phyloP scores from a whole-genome alignment of 92 coral and sea anemone genomes.

The Bergia puertoricense region DNA sequence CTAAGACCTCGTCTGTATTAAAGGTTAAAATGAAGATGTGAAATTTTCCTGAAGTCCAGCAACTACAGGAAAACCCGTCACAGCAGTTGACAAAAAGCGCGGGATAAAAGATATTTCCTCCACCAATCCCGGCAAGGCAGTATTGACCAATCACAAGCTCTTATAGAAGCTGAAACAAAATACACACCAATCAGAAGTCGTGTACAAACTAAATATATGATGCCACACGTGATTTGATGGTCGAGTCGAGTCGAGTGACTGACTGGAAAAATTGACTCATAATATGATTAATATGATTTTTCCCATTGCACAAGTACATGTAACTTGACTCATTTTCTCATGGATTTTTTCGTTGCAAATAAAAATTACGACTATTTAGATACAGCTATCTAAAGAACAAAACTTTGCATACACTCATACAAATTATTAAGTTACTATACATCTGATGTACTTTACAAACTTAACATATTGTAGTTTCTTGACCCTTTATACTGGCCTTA shows the following conservation, averaged over 20 bases:
- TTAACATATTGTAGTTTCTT: too few relatives aligned
- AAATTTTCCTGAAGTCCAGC: background rate
- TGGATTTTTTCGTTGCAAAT: background rate
- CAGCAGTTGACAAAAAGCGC: conserved; percentile 2
- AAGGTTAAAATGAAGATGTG: background rate
- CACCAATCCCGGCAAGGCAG: background rate
- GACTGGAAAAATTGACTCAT: background rate
- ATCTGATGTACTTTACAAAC: too few relatives aligned
- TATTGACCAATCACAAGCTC: conserved; percentile 49
- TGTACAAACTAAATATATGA: background rate
- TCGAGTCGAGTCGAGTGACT: background rate
- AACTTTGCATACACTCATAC: too few relatives aligned
- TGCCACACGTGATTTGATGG: background rate
- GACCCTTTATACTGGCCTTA: too few relatives aligned
- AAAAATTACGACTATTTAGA: background rate
- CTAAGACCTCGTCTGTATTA: background rate
- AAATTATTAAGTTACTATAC: too few relatives aligned
- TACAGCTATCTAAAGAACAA: background rate
- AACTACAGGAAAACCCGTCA: background rate
- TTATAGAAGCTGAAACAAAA: conserved; percentile 55
- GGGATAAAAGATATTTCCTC: background rate
- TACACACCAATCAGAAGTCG: conserved; percentile 52
- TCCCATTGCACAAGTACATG: background rate
- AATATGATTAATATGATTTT: background rate
- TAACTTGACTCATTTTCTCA: background rate